phyloP scores from a whole-genome alignment of 2,113 vertebrate genomes.

The human region GRCh38 chr21:20389501-20390000 shows the following conservation, averaged over 20 bases:
- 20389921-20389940: background rate
- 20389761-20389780: background rate
- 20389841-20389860: background rate
- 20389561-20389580: background rate
- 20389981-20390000: background rate
- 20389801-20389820: background rate
- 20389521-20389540: background rate
- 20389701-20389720: rapidly evolving
- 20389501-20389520: background rate
- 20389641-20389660: background rate
- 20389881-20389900: background rate
- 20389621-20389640: background rate
- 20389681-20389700: rapidly evolving
- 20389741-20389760: background rate
- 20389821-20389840: background rate
- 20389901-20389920: background rate
- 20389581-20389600: background rate
- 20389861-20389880: background rate
- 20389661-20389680: background rate
- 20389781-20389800: background rate
- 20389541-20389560: background rate
- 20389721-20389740: background rate
- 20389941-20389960: background rate
- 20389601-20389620: background rate
- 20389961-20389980: background rate